phyloP scores from a whole-genome alignment of 2,797 vertebrate genomes.

The Hylomyscus alleni region DNA sequence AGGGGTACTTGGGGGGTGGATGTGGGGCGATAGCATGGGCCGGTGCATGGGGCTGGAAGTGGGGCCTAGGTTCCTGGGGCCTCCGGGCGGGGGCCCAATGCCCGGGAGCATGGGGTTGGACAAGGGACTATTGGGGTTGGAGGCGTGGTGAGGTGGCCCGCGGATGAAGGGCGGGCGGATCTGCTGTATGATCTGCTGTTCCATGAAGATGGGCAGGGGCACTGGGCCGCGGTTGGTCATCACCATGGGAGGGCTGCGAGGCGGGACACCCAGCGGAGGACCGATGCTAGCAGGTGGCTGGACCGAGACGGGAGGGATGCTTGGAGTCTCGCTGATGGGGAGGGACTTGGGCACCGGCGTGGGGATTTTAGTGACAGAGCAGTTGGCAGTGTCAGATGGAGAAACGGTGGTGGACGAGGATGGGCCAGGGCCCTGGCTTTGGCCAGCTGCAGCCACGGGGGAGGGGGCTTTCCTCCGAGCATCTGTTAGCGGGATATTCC shows the following conservation, averaged over 20 bases:
- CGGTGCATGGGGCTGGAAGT: conserved; percentile 98
- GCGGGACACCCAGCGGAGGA: conserved; percentile 93
- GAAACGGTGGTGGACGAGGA: conserved; percentile 94
- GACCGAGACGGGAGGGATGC: conserved; percentile 92
- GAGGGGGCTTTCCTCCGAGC: conserved; percentile 96
- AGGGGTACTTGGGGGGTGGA: conserved; percentile 94
- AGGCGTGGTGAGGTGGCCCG: conserved; percentile 93
- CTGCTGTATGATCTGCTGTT: conserved; percentile 99
- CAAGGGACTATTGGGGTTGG: conserved; percentile 96
- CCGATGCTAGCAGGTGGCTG: conserved; percentile 92
- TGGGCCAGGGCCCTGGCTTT: conserved; percentile 92
- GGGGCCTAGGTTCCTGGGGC: conserved; percentile 93
- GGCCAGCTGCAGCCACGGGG: conserved; percentile 92
- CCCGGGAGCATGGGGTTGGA: conserved; percentile 97
- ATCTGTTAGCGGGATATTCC: conserved; percentile 97
- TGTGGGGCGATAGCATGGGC: conserved; percentile 95
- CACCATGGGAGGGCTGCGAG: conserved; percentile 98
- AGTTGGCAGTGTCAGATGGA: conserved; percentile 94
- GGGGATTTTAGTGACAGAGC: conserved; percentile 96
- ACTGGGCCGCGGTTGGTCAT: conserved; percentile 99
- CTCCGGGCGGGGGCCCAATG: conserved; percentile 94
- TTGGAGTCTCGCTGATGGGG: conserved; percentile 94
- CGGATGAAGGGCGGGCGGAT: conserved; percentile 96
- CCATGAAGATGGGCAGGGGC: conserved; percentile 99
- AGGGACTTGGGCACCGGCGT: conserved; percentile 95